Evolutionary conservation across 92 coral and sea anemone species (phyloP), one percentile per base, ranked within the genome.

Genomic region (Meandrina meandrites): DNA sequence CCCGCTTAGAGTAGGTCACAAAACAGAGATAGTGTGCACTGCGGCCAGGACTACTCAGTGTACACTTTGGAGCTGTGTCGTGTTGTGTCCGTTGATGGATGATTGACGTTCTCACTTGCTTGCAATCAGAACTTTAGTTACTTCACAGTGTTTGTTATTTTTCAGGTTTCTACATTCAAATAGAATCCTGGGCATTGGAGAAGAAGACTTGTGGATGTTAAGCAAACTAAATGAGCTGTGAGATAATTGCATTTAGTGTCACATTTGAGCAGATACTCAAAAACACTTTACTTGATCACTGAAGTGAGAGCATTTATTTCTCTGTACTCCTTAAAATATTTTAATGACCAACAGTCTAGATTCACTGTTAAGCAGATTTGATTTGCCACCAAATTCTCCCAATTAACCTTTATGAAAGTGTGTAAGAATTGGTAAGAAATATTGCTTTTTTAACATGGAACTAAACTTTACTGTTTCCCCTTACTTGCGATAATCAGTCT

Each of bases 141-240:
- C 1, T 73, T 16, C 19, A 12, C 60, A 17, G 9, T 2, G 27
- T 77, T 5, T 36, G 19, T 72, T 56, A 34, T 47, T 77, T 67
- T 77, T 28, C 84, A 96, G 98, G 47, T 91, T 96, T 78, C 45
- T 85, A 14, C 98, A 96, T 81, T 37, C 19, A 34, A 96, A 96
- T 72, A 31, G 73, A 51, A 93, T 96, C 69, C 14, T 87, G 24
- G 82, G 80, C 1, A 78, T 96, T 32, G 91, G 88, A 21, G 98
- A 96, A 75, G 90, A 96, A 69, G 96, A 94, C 84, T 76, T 96
- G 85, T 90, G 94, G 96, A 79, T 86, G 81, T 89, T 96, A 3
- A 37, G 79, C n/a, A 84, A 81, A 17, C 87, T 96, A 36, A 68
- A 58, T 17, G 90, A 96, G 18, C 79, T 96, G 98, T 96, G 77